phyloP scores from a whole-genome alignment of 2,113 vertebrate species.

The Crotalus helleri region DNA sequence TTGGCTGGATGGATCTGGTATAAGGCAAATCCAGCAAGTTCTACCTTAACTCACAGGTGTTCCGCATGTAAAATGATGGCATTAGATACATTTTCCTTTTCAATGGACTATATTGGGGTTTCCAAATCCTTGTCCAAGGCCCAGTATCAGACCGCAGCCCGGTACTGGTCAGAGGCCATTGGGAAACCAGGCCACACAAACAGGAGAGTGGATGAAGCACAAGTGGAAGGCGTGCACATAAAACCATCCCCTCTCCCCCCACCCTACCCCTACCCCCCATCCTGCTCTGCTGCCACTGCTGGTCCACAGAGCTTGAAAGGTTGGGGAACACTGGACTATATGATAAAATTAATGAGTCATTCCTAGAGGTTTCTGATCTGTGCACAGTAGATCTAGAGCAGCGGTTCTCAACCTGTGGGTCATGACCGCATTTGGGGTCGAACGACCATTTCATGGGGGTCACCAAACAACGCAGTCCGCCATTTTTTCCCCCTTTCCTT shows the following conservation, averaged over 20 bases:
- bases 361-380: not conserved
- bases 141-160: not conserved
- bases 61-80: not conserved
- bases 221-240: not conserved
- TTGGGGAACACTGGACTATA: not conserved
- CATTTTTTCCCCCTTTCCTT: too few species aligned
- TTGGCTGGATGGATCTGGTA: not conserved
- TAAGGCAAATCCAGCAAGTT: not conserved
- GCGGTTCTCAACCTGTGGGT: too few species aligned
- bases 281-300: not conserved
- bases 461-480: too few species aligned
- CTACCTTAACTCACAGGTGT: not conserved
- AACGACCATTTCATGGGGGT: too few species aligned
- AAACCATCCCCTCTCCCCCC: not conserved
- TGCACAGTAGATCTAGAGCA: not conserved
- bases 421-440: too few species aligned
- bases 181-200: not conserved
- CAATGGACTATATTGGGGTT: not conserved
- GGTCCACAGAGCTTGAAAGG: not conserved
- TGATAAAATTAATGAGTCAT: not conserved
- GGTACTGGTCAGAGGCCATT: not conserved
- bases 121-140: not conserved
- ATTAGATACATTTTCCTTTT: not conserved
- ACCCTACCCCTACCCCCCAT: too few species aligned
- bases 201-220: not conserved